Base-by-base conservation (phyloP, 2,888 invertebrate species). In the Drosophila recens region DNA sequence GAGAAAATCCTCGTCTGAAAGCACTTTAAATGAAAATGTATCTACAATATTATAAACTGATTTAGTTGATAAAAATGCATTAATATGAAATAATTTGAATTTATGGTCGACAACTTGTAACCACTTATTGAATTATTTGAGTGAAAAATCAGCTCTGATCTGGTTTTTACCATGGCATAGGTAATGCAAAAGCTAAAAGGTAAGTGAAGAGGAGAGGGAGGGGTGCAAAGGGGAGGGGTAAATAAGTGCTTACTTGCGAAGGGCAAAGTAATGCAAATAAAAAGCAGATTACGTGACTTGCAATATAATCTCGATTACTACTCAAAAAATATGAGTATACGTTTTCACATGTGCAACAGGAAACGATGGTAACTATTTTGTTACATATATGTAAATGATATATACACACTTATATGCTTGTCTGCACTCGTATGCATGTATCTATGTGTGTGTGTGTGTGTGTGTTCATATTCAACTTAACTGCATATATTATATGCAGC, bases 221-320 rank as follows among this genome's bases (percentile, higher is more conserved):
- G 13, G 45, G 3, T 4, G 17, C 10, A 8, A 8, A 13, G 20
- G 30, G 9, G 52, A 4, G 13, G 17, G 20, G 27, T 15, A 17
- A 6, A 23, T 34, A 46, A 56, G 33, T 56, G 56, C 33, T 63
- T 56, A 56, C 13, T 17, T 38, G 30, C 27, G n/a, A 36, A 11
- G 30, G 10, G 15, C 51, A 51, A 49, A 33, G 36, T 46, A 57
- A 52, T 56, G 43, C 46, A 34, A 46, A 72, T 79, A 59, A 72
- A 72, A 80, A 77, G 72, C 58, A 75, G 75, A 77, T 83, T 74
- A 76, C 72, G 79, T 70, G 89, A 79, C 81, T 81, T 75, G 84
- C 75, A 72, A 74, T 63, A 75, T 72, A 71, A 89, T 79, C 73
- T 71, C 82, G 82, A 75, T 89, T 80, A 77, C 49, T 30, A 34